phyloP scores from a whole-genome alignment of 2,888 invertebrate species.

The Trichogramma evanescens region DNA sequence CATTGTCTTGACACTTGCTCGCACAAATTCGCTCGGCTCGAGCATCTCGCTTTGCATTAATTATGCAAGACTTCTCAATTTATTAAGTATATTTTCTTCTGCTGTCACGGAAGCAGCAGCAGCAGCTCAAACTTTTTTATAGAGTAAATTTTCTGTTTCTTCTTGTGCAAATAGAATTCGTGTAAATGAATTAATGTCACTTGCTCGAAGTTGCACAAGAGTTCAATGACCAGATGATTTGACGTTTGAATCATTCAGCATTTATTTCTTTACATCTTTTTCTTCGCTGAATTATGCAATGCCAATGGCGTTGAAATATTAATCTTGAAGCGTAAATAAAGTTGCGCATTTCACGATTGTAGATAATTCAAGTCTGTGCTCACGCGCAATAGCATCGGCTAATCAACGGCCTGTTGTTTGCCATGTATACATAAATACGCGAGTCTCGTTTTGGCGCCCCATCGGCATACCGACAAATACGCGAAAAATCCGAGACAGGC shows the following conservation, averaged over 20 bases:
- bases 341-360: too few relatives aligned
- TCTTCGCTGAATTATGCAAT: too few relatives aligned
- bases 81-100: slow-evolving; percentile 14
- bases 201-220: slow-evolving; percentile 5
- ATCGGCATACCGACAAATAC: slow-evolving; percentile 42
- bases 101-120: neutral
- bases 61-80: slow-evolving; percentile 28
- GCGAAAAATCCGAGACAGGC: slow-evolving; percentile 24
- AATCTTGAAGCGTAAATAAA: too few relatives aligned
- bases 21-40: slow-evolving; percentile 10
- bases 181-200: slow-evolving; percentile 13
- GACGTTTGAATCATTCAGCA: too few relatives aligned
- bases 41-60: slow-evolving; percentile 26
- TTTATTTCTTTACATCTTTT: too few relatives aligned
- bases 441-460: slow-evolving; percentile 37
- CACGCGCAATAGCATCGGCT: too few relatives aligned
- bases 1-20: slow-evolving; percentile 4
- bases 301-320: too few relatives aligned
- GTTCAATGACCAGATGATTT: slow-evolving; percentile 17
- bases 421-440: neutral
- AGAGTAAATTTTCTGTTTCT: slow-evolving; percentile 23
- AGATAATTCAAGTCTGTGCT: too few relatives aligned
- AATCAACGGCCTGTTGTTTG: too few relatives aligned
- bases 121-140: slow-evolving; percentile 22
- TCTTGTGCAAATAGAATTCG: slow-evolving; percentile 15